A percentile compares a stretch with the other conserved stretches of the same genome.
Conservation (phyloP, 2,797 vertebrate genomes). For the Odontamblyopus rebecca region DNA sequence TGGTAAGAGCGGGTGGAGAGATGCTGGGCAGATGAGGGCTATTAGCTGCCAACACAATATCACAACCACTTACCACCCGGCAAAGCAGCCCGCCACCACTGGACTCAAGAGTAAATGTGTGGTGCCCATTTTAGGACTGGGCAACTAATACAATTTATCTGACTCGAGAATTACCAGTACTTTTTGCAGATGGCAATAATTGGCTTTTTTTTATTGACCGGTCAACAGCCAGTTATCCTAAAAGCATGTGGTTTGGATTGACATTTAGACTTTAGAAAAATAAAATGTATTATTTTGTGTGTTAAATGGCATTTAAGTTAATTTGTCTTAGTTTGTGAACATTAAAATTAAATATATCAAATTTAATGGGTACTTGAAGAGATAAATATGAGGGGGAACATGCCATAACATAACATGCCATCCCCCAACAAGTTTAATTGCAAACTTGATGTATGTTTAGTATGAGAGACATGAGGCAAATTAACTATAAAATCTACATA, state of each 20-base stretch:
- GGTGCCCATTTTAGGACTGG: slow-evolving; percentile 36
- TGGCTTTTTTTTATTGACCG: background rate
- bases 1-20: slow-evolving; percentile 40
- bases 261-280: background rate
- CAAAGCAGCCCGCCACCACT: slow-evolving; percentile 61
- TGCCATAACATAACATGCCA: too few relatives aligned
- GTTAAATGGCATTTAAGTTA: background rate
- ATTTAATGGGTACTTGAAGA: too few relatives aligned
- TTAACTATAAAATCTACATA: too few relatives aligned
- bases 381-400: too few relatives aligned
- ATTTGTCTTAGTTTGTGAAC: background rate
- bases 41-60: slow-evolving; percentile 73
- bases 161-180: background rate
- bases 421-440: too few relatives aligned
- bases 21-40: slow-evolving; percentile 59
- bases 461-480: too few relatives aligned
- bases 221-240: background rate
- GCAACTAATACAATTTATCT: background rate
- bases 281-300: background rate
- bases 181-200: background rate
- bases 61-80: slow-evolving; percentile 65
- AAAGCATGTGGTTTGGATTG: background rate
- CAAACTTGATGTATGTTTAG: too few relatives aligned
- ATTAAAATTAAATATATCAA: too few relatives aligned
- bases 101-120: slow-evolving; percentile 53